Percentiles rank a stretch among this genome's conserved stretches.
Evolutionary conservation across 2,888 invertebrate species (phyloP).

Genomic region (Phyto melanocephala): DNA sequence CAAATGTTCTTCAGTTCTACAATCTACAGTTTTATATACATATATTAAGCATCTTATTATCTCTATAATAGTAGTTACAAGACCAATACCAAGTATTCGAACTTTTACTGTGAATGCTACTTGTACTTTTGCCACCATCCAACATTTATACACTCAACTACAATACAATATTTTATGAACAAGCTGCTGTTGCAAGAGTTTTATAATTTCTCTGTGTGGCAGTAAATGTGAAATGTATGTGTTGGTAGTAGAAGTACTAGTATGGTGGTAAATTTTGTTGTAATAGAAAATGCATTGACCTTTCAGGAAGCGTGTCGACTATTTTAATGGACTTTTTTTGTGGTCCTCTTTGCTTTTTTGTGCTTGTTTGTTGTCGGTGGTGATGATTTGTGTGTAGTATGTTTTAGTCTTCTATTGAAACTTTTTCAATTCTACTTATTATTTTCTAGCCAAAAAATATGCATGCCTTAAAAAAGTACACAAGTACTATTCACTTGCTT

Average conservation of each 20-base stretch:
- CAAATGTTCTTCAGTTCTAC: slow-evolving; percentile 3
- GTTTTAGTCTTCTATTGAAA: slow-evolving; percentile 33
- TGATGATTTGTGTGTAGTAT: neutral
- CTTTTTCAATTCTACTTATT: slow-evolving; percentile 58
- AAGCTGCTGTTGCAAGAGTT: slow-evolving; percentile 13
- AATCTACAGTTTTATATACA: slow-evolving; percentile 15
- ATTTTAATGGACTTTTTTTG: slow-evolving; percentile 62
- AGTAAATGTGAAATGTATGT: neutral
- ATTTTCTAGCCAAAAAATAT: slow-evolving; percentile 53
- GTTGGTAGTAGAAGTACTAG: neutral
- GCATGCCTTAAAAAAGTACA: neutral
- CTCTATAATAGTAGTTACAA: slow-evolving; percentile 1
- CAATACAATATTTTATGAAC: slow-evolving; percentile 11
- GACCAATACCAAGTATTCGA: neutral
- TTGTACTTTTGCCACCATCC: slow-evolving; percentile 12
- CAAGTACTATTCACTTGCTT: slow-evolving; percentile 25
- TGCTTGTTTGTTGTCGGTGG: slow-evolving; percentile 22
- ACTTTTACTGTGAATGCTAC: neutral
- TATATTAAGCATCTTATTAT: neutral
- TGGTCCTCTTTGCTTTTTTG: slow-evolving; percentile 43
- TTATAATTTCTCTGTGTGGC: too few relatives aligned
- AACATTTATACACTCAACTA: slow-evolving; percentile 5
- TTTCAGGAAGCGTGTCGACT: slow-evolving; percentile 63
- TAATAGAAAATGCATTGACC: slow-evolving; percentile 65
- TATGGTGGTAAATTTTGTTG: slow-evolving; percentile 52